Evolutionary conservation across 2,888 invertebrate species (phyloP).

Genomic region (Neelides folsomi): DNA sequence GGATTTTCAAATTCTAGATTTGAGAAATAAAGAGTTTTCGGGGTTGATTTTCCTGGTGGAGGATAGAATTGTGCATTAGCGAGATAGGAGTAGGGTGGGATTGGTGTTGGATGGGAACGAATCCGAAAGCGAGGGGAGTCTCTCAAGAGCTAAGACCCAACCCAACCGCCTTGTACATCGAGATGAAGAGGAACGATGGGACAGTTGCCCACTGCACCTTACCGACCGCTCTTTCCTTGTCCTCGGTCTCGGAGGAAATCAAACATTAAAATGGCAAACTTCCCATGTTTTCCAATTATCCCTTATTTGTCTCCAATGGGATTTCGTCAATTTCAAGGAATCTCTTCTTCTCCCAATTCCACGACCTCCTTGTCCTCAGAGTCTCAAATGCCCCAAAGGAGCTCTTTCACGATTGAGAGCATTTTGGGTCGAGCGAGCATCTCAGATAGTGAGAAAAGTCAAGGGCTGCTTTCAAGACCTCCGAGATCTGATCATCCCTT

Average conservation of each 20-base stretch:
- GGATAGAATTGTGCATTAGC: neutral
- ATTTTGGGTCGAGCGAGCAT: slow-evolving; percentile 16
- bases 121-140: slow-evolving; percentile 16
- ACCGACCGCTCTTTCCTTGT: neutral
- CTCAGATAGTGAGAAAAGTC: neutral
- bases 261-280: slow-evolving; percentile 14
- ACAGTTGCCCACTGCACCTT: neutral
- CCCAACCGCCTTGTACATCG: neutral
- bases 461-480: slow-evolving; percentile 7
- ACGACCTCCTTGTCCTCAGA: neutral
- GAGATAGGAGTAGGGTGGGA: slow-evolving; percentile 7
- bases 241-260: neutral
- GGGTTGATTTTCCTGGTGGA: neutral
- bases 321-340: slow-evolving; percentile 12
- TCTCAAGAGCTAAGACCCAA: slow-evolving; percentile 1
- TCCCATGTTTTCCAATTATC: slow-evolving; percentile 24
- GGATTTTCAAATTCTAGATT: too few species aligned
- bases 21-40: too few species aligned
- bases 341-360: neutral
- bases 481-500: neutral
- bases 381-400: slow-evolving; percentile 9
- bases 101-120: slow-evolving; percentile 16
- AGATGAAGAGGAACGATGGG: neutral
- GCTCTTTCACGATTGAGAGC: slow-evolving; percentile 32
- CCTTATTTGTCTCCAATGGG: slow-evolving; percentile 19